Evolutionary conservation across 2,113 vertebrate species (phyloP).

Genomic region (Notothenia coriiceps): DNA sequence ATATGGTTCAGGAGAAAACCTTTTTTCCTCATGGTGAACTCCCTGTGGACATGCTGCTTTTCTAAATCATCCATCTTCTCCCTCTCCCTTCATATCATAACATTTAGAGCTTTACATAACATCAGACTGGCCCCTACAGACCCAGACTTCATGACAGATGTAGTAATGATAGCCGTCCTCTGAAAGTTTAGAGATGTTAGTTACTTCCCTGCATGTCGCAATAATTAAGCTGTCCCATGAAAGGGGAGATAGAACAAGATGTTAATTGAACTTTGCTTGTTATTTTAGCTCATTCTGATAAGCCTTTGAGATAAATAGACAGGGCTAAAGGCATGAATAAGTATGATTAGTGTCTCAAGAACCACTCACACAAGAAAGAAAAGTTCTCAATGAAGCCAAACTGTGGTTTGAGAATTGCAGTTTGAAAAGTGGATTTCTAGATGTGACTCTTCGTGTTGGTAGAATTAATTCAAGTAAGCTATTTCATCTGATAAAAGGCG

Average conservation of each 20-base stretch:
- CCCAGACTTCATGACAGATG: conserved; percentile 36
- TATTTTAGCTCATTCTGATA: background rate
- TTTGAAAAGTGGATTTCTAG: background rate
- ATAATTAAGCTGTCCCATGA: background rate
- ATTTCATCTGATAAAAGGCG: conserved; percentile 16
- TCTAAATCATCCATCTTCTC: conserved; percentile 57
- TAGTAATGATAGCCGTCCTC: conserved; percentile 3
- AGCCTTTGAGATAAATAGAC: background rate
- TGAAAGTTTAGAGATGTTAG: background rate
- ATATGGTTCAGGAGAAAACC: conserved; percentile 43
- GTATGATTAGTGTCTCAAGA: background rate
- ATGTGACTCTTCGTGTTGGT: background rate
- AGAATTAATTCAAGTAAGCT: background rate
- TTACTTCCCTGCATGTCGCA: background rate
- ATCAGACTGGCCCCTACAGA: conserved; percentile 32
- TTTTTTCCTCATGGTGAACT: conserved; percentile 60
- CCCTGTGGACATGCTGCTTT: conserved; percentile 48
- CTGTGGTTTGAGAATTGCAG: background rate
- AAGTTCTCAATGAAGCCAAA: too few species aligned
- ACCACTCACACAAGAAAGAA: background rate
- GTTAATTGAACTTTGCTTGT: background rate
- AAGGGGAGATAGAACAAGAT: background rate
- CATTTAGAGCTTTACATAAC: conserved; percentile 54
- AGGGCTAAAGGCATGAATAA: background rate
- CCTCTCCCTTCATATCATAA: conserved; percentile 45